A percentile compares a stretch with the other conserved stretches of the same genome.
phyloP scores from a whole-genome alignment of 1,140 invertebrate species.

The Drosophila nikananu region DNA sequence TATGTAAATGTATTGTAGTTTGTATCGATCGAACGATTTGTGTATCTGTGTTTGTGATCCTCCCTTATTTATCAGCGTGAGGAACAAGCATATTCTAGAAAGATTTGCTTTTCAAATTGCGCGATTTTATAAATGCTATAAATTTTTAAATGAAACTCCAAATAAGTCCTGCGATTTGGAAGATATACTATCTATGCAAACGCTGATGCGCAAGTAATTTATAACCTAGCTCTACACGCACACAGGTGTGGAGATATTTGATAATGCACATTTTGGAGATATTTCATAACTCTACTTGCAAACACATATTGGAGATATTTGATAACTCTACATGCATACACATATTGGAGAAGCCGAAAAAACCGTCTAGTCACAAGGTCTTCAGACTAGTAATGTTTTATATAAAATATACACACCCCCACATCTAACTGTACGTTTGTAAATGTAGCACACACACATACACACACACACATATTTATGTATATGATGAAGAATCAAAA shows the following conservation, averaged over 20 bases:
- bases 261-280: slow-evolving; percentile 54
- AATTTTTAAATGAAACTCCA: background rate
- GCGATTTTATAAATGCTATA: slow-evolving; percentile 5
- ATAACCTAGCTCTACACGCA: slow-evolving; percentile 39
- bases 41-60: slow-evolving; percentile 58
- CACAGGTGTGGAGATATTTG: slow-evolving; percentile 52
- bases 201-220: slow-evolving; percentile 15
- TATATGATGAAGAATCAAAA: slow-evolving; percentile 55
- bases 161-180: slow-evolving; percentile 18
- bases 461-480: slow-evolving; percentile 34
- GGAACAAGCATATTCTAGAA: slow-evolving; percentile 21
- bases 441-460: slow-evolving; percentile 56
- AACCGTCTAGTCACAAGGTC: slow-evolving; percentile 83
- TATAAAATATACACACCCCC: slow-evolving; percentile 59
- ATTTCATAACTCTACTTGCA: slow-evolving; percentile 48
- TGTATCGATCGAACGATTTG: slow-evolving; percentile 60
- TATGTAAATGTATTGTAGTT: slow-evolving; percentile 62
- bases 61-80: slow-evolving; percentile 24
- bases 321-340: slow-evolving; percentile 50
- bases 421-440: slow-evolving; percentile 55
- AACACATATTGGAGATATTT: slow-evolving; percentile 56
- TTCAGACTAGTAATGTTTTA: slow-evolving; percentile 84
- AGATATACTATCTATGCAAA: slow-evolving; percentile 18
- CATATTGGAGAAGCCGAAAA: slow-evolving; percentile 64
- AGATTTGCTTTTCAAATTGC: slow-evolving; percentile 9